Evolutionary conservation across 2,113 vertebrate species (phyloP).

Genomic region (Ciconia maguari): DNA sequence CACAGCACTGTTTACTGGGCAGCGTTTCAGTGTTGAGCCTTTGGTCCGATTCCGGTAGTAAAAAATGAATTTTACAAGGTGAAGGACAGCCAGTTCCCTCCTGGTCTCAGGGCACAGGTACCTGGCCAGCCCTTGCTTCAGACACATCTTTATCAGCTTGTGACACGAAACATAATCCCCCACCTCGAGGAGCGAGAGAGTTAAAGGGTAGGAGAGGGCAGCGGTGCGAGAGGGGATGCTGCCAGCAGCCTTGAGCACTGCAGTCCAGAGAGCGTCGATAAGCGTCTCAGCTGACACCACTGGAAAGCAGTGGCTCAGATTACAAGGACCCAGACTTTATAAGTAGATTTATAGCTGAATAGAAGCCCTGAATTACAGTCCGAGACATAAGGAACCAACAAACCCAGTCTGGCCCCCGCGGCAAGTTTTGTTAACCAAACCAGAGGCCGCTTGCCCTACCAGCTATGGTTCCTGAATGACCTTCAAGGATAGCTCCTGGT

Average conservation of each 20-base stretch:
- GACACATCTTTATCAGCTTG: not conserved
- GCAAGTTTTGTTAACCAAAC: not conserved
- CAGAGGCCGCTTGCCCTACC: not conserved
- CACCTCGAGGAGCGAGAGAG: rapidly evolving
- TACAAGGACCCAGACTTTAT: not conserved
- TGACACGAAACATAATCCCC: not conserved
- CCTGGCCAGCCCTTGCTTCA: not conserved
- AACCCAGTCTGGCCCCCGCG: not conserved
- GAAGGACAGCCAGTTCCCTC: not conserved
- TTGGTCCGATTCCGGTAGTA: not conserved
- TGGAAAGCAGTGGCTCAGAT: not conserved
- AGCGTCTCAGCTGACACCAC: not conserved
- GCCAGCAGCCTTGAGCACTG: not conserved
- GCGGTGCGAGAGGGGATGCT: not conserved
- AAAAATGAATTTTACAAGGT: not conserved
- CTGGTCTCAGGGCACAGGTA: not conserved
- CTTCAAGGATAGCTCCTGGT: not conserved
- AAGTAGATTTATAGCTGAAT: not conserved
- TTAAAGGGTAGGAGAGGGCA: not conserved
- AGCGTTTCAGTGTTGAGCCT: not conserved
- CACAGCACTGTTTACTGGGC: not conserved
- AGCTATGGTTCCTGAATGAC: not conserved
- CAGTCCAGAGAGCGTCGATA: rapidly evolving
- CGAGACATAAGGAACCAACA: not conserved
- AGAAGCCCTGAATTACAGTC: not conserved